Conservation (phyloP, 2,113 vertebrate species). For the Loxodonta africana region DNA sequence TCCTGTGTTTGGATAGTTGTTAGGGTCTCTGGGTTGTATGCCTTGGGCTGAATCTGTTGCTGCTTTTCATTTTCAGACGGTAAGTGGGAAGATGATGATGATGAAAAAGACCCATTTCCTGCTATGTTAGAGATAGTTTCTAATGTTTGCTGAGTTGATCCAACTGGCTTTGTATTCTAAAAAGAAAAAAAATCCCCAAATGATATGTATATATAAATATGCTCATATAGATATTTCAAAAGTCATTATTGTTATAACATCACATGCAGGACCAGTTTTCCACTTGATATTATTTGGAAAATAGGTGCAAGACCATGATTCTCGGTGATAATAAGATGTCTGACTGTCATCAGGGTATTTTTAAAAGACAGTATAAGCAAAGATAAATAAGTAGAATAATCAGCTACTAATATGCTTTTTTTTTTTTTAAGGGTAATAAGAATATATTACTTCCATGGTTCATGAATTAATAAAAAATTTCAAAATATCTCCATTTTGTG, state of each 20-base stretch:
- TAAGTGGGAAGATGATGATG: conserved; percentile 91
- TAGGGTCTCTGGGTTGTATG: conserved; percentile 92
- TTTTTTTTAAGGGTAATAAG: neutral
- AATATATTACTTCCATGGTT: conserved; percentile 44
- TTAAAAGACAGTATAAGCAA: conserved; percentile 21
- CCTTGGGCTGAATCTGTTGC: conserved; percentile 88
- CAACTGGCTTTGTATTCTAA: conserved; percentile 92
- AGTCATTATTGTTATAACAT: conserved; percentile 51
- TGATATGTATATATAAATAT: conserved; percentile 38
- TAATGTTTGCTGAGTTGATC: conserved; percentile 91
- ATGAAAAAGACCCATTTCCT: conserved; percentile 89
- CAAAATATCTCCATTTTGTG: conserved; percentile 49
- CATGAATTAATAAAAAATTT: conserved; percentile 3
- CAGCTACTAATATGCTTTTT: neutral
- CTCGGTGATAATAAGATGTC: neutral
- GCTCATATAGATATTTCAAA: conserved; percentile 39
- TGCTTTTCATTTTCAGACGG: conserved; percentile 93
- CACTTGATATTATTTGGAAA: conserved; percentile 16
- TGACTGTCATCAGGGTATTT: neutral
- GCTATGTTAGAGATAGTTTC: conserved; percentile 91
- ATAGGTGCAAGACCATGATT: neutral
- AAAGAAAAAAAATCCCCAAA: conserved; percentile 58
- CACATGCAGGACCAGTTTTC: conserved; percentile 38
- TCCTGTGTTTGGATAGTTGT: conserved; percentile 95
- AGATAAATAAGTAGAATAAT: conserved; percentile 62